These are phyloP conservation scores for Rhyacophila evoluta DNA, from an alignment of 2,888 invertebrate genomes.

Conservation along the genomic window DNA sequence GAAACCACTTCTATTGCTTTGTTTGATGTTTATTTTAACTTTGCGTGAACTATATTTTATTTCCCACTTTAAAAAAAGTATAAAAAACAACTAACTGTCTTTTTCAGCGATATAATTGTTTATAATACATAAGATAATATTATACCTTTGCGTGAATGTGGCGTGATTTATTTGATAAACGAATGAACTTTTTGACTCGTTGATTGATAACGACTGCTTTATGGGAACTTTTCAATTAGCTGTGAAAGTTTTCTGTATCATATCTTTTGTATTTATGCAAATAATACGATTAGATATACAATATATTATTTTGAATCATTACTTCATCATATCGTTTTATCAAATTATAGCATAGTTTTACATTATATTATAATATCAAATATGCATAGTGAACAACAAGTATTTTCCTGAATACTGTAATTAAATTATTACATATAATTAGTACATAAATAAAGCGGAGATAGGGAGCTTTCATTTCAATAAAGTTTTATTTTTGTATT, in stretches of 20 bases:
- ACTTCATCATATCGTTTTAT: no score
- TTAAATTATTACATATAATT: no score
- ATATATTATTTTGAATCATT: no score
- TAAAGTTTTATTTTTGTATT: no score
- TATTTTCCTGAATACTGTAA: no score
- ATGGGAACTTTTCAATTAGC: conserved; percentile 10
- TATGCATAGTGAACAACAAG: no score
- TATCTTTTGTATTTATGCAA: background rate
- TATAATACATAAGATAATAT: background rate
- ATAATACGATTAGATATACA: no score
- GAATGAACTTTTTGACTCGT: background rate
- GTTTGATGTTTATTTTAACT: background rate
- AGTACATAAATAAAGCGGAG: no score
- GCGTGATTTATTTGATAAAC: conserved; percentile 17
- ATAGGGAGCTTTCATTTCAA: no score
- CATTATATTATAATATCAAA: no score
- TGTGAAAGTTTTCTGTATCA: background rate
- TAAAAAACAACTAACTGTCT: background rate
- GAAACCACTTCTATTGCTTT: background rate
- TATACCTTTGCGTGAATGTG: conserved; percentile 14
- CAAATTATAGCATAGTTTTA: no score
- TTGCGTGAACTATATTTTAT: background rate
- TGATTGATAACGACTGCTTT: background rate
- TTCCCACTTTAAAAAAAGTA: background rate
- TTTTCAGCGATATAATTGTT: background rate